Evolutionary conservation across 2,888 invertebrate species (phyloP).

Genomic region (Anorthoa munda): DNA sequence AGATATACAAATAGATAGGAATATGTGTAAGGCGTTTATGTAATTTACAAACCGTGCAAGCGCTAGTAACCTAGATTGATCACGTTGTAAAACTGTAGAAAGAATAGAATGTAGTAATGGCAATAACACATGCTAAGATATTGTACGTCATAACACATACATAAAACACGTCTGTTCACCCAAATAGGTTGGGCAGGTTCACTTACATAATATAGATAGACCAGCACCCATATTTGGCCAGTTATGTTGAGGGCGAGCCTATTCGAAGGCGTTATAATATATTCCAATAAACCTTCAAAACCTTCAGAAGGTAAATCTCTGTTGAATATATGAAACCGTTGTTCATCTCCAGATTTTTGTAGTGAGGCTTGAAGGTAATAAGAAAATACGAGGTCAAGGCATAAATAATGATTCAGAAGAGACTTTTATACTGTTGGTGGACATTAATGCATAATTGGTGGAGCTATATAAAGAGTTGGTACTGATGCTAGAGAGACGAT

Average conservation of each 20-base stretch:
- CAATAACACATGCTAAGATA: not conserved
- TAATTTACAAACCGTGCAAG: slow-evolving; percentile 22
- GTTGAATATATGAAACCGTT: not conserved
- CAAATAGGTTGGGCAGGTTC: no score
- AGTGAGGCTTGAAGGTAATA: not conserved
- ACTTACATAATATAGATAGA: no score
- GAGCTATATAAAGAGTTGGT: not conserved
- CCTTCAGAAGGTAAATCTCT: no score
- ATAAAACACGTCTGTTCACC: no score
- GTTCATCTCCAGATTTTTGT: not conserved
- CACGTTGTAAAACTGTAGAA: not conserved
- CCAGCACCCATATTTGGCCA: no score
- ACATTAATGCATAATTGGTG: no score
- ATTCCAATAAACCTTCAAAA: no score
- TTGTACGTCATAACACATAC: not conserved
- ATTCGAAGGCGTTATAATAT: no score
- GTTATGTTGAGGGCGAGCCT: no score
- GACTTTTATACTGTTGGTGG: no score
- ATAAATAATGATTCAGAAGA: not conserved
- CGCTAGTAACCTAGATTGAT: slow-evolving; percentile 27
- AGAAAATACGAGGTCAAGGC: not conserved
- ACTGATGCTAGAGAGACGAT: not conserved
- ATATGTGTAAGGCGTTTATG: slow-evolving; percentile 12
- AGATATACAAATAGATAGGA: slow-evolving; percentile 32
- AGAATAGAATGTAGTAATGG: not conserved